Conservation (phyloP, 1,140 invertebrate species). For the Ceratina australensis region DNA sequence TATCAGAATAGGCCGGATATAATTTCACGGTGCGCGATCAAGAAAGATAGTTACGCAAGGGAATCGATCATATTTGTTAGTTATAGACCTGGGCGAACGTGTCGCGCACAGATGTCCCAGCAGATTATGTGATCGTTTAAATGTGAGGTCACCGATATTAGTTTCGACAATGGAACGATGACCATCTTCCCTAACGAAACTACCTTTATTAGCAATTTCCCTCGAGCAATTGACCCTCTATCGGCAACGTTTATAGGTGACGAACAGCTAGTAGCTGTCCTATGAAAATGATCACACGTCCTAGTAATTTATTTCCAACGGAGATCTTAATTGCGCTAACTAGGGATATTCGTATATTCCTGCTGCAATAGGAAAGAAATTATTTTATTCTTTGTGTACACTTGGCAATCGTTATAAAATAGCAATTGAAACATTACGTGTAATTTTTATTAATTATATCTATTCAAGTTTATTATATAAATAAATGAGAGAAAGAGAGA, state of each 20-base stretch:
- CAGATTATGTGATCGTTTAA: constrained; percentile 45
- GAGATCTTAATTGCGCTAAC: no score
- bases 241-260: constrained; percentile 1
- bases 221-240: constrained; percentile 57
- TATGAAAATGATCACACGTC: neutral
- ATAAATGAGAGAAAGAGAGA: no score
- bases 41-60: constrained; percentile 25
- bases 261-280: neutral
- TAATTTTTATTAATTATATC: no score
- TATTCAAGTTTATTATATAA: no score
- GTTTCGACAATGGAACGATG: constrained; percentile 46
- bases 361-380: no score
- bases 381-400: no score
- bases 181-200: constrained; percentile 40
- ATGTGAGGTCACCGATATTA: constrained; percentile 56
- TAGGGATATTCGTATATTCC: no score
- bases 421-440: no score
- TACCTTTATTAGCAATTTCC: constrained; percentile 63
- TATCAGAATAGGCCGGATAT: constrained; percentile 46
- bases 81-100: constrained; percentile 26
- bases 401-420: no score
- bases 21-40: constrained; percentile 59
- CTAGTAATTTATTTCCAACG: neutral
- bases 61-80: constrained; percentile 43
- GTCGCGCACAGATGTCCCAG: constrained; percentile 34